phyloP scores from a whole-genome alignment of 2,113 vertebrate genomes.

The Crotalus tigris region DNA sequence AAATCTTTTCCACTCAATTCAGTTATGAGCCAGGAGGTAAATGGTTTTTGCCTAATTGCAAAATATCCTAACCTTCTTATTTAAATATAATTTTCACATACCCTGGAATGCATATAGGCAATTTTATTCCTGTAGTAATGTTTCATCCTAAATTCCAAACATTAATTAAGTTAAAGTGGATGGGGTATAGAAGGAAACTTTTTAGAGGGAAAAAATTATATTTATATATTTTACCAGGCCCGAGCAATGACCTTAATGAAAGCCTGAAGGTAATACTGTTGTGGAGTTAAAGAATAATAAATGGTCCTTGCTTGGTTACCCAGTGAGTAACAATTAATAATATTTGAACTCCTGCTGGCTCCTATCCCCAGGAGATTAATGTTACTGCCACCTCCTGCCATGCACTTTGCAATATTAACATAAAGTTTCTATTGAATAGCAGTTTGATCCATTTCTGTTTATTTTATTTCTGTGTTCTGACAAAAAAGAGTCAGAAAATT shows the following conservation, averaged over 20 bases:
- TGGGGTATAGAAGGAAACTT: not conserved
- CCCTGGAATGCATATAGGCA: not conserved
- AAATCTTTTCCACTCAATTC: not conserved
- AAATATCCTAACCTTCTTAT: not conserved
- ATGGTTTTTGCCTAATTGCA: not conserved
- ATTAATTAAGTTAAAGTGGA: not conserved
- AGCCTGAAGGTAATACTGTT: not conserved
- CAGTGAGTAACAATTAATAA: constrained; percentile 3
- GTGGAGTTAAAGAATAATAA: not conserved
- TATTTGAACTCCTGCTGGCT: not conserved
- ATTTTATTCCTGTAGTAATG: not conserved
- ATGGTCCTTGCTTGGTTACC: not conserved
- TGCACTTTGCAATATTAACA: constrained; percentile 45
- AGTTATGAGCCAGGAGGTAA: not conserved
- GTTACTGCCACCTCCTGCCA: constrained; percentile 37
- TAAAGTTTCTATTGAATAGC: constrained; percentile 56
- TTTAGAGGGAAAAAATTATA: not conserved
- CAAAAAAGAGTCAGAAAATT: constrained; percentile 68
- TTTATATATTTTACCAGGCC: not conserved
- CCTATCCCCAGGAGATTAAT: constrained; percentile 45
- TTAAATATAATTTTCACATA: not conserved
- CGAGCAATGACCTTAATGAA: not conserved
- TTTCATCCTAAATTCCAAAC: not conserved
- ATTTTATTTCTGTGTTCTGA: constrained; percentile 65
- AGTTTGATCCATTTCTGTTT: constrained; percentile 75